Percentiles rank a stretch among this genome's conserved stretches.
Evolutionary conservation across 2,797 vertebrate genomes (phyloP).

Genomic region (Gymnocypris eckloni): DNA sequence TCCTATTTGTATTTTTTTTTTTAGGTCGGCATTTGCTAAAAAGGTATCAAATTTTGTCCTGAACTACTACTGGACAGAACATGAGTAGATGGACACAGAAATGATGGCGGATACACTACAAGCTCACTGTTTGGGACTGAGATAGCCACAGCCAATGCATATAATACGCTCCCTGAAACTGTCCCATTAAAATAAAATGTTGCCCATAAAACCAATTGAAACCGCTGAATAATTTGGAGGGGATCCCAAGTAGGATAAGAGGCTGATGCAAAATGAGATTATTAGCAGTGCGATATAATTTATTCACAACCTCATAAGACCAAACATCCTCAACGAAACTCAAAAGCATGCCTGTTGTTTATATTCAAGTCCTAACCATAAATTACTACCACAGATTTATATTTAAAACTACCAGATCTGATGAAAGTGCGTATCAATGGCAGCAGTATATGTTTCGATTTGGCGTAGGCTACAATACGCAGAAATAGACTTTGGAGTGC

Average conservation of each 20-base stretch:
- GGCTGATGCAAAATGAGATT: conserved; percentile 75
- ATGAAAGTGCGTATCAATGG: not conserved
- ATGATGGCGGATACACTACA: not conserved
- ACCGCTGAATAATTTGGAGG: conserved; percentile 74
- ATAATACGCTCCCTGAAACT: conserved; percentile 76
- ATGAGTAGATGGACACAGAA: conserved; percentile 22
- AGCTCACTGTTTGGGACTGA: conserved; percentile 70
- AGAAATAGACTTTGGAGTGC: not conserved
- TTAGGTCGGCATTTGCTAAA: conserved; percentile 71
- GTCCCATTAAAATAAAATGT: conserved; percentile 81
- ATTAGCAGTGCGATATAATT: conserved; percentile 79
- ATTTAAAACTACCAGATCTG: conserved; percentile 69
- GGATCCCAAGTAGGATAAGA: conserved; percentile 73
- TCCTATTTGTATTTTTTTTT: conserved; percentile 6
- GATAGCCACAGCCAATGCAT: conserved; percentile 68
- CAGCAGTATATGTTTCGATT: not conserved
- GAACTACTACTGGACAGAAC: conserved; percentile 18
- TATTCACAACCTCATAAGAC: conserved; percentile 76
- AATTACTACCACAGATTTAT: conserved; percentile 90
- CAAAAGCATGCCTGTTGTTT: conserved; percentile 80
- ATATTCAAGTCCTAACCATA: conserved; percentile 91
- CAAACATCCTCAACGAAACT: conserved; percentile 78
- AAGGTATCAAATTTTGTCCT: conserved; percentile 70
- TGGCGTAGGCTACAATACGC: not conserved
- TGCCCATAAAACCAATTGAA: conserved; percentile 80